These are phyloP conservation scores for Coreoperca whiteheadi DNA, from an alignment of 2,113 vertebrate species.

Conservation along the genomic window DNA sequence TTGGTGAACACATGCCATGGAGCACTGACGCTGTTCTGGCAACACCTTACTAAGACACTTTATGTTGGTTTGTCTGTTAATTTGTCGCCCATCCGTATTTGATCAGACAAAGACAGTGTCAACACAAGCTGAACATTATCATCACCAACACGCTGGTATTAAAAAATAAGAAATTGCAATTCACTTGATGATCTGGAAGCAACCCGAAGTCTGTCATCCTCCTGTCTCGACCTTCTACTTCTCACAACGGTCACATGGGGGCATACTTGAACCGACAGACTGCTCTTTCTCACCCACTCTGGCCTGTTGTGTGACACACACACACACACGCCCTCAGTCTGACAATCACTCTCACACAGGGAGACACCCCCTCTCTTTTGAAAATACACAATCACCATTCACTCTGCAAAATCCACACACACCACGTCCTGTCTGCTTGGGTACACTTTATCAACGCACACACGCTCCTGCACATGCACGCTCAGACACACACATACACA, in stretches of 20 bases:
- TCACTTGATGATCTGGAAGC: background rate
- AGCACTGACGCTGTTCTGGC: background rate
- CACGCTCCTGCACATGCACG: constrained; percentile 48
- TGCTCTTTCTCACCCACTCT: constrained; percentile 48
- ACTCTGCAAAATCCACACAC: constrained; percentile 80
- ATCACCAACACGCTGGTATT: background rate
- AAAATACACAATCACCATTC: constrained; percentile 80
- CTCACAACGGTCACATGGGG: constrained; percentile 79
- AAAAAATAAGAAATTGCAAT: background rate
- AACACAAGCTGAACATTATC: background rate
- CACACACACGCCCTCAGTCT: constrained; percentile 31
- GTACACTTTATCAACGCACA: constrained; percentile 73
- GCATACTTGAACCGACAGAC: constrained; percentile 79
- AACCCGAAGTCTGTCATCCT: background rate
- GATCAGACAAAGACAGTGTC: background rate
- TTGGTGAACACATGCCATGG: background rate
- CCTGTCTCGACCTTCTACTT: constrained; percentile 53
- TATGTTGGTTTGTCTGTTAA: background rate
- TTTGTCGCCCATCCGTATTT: background rate
- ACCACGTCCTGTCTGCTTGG: constrained; percentile 75
- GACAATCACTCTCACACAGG: constrained; percentile 70
- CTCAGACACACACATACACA: constrained; percentile 43
- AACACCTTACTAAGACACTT: background rate
- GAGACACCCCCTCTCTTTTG: constrained; percentile 71
- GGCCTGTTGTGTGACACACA: constrained; percentile 55